These are phyloP conservation scores for Adelges cooleyi DNA, from an alignment of 1,140 invertebrate genomes.

Conservation along the genomic window DNA sequence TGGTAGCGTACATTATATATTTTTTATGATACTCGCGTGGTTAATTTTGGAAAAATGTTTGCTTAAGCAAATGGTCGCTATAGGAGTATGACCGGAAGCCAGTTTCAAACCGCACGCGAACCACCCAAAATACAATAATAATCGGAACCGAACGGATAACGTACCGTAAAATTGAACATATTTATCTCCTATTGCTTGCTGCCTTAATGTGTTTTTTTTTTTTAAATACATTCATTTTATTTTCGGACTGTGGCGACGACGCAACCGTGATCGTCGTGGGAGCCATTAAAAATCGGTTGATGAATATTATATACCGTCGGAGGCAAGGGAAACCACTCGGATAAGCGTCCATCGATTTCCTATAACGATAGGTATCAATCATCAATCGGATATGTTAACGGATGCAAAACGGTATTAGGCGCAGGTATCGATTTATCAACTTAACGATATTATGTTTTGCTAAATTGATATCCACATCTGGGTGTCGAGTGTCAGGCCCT, in stretches of 20 bases:
- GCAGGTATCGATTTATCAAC: too few species aligned
- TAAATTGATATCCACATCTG: constrained; percentile 2
- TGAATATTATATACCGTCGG: constrained; percentile 9
- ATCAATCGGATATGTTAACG: too few species aligned
- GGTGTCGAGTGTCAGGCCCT: background rate
- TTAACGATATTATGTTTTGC: too few species aligned
- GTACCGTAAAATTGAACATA: constrained; percentile 22
- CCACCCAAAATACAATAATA: background rate
- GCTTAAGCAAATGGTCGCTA: background rate
- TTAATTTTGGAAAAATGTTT: background rate
- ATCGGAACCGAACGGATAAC: background rate
- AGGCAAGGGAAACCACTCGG: background rate
- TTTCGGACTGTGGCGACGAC: background rate
- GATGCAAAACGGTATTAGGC: too few species aligned
- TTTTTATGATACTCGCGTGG: background rate
- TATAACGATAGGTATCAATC: constrained; percentile 5
- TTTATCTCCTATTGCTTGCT: background rate
- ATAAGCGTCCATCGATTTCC: background rate
- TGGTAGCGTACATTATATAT: too few species aligned
- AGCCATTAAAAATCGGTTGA: constrained; percentile 5
- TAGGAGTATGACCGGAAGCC: constrained; percentile 1
- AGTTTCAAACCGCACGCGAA: background rate
- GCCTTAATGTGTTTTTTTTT: background rate
- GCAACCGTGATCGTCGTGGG: background rate
- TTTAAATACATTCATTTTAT: too few species aligned